Conservation (phyloP, 2,797 vertebrate species). For the Syngnathus acus region DNA sequence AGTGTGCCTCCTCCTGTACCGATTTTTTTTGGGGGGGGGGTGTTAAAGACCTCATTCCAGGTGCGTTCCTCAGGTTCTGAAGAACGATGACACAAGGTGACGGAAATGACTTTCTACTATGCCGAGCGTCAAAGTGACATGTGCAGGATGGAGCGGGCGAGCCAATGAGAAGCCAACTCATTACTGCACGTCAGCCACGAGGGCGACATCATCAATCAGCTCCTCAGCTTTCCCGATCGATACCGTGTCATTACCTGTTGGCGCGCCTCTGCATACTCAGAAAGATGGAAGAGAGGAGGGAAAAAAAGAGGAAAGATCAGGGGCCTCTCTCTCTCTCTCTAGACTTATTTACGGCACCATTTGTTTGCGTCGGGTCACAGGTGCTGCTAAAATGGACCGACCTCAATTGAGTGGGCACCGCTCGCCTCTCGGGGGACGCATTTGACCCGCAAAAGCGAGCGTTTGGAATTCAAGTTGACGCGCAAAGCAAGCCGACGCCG, state of each 20-base stretch:
- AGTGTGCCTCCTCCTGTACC: neutral
- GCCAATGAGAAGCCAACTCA: conserved; percentile 5
- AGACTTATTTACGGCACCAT: neutral
- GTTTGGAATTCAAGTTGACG: conserved; percentile 28
- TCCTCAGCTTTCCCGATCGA: conserved; percentile 39
- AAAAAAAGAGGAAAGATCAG: no score
- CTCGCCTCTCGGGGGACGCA: neutral
- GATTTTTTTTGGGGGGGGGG: neutral
- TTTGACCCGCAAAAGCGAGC: neutral
- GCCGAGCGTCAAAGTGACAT: neutral
- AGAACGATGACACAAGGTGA: neutral
- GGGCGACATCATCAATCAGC: conserved; percentile 40
- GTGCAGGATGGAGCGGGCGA: conserved; percentile 2
- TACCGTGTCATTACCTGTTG: conserved; percentile 34
- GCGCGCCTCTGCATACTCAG: conserved; percentile 4
- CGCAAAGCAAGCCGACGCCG: conserved; percentile 56
- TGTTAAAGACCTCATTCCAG: neutral
- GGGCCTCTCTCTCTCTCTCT: neutral
- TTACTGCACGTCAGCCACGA: conserved; percentile 4
- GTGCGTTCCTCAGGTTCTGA: neutral
- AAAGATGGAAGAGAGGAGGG: neutral
- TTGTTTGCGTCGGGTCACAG: conserved; percentile 8
- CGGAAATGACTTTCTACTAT: conserved; percentile 20
- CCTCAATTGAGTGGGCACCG: neutral
- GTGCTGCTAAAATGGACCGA: conserved; percentile 4